Evolutionary conservation across 2,113 vertebrate genomes (phyloP).

Genomic region (Dissostichus mawsoni): DNA sequence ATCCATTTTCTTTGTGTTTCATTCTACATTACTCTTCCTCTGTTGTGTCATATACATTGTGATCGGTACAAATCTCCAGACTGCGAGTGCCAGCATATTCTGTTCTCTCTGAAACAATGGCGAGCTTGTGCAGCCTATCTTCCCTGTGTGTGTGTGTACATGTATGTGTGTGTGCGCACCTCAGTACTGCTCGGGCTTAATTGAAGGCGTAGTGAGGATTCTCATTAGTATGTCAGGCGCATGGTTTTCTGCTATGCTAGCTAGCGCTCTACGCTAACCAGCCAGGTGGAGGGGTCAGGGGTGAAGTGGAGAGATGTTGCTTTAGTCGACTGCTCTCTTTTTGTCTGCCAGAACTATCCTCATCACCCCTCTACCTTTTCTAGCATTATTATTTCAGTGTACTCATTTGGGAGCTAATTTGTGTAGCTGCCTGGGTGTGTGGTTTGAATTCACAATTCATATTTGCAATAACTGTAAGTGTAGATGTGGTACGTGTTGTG

Average conservation of each 20-base stretch:
- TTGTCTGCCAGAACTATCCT: neutral
- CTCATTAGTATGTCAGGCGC: constrained; percentile 75
- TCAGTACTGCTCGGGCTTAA: constrained; percentile 40
- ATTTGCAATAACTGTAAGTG: constrained; percentile 4
- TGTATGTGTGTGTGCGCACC: constrained; percentile 24
- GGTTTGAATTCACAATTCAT: constrained; percentile 1
- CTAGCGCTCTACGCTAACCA: constrained; percentile 60
- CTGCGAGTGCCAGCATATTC: constrained; percentile 45
- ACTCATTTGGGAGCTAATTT: constrained; percentile 49
- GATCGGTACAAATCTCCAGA: constrained; percentile 51
- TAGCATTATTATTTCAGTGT: neutral
- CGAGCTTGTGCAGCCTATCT: constrained; percentile 33
- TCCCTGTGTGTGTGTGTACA: constrained; percentile 18
- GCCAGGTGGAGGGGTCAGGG: constrained; percentile 63
- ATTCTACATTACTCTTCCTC: constrained; percentile 38
- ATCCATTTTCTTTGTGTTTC: constrained; percentile 57
- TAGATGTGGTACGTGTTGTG: neutral
- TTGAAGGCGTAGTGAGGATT: constrained; percentile 57
- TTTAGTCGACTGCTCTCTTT: constrained; percentile 14
- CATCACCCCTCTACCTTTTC: constrained; percentile 1
- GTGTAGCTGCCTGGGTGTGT: neutral
- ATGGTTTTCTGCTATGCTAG: constrained; percentile 38
- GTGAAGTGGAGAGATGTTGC: constrained; percentile 49
- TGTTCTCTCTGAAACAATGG: constrained; percentile 57
- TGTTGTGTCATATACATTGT: constrained; percentile 39